Base-by-base conservation (phyloP, 2,888 invertebrate genomes). In the Neelides folsomi region DNA sequence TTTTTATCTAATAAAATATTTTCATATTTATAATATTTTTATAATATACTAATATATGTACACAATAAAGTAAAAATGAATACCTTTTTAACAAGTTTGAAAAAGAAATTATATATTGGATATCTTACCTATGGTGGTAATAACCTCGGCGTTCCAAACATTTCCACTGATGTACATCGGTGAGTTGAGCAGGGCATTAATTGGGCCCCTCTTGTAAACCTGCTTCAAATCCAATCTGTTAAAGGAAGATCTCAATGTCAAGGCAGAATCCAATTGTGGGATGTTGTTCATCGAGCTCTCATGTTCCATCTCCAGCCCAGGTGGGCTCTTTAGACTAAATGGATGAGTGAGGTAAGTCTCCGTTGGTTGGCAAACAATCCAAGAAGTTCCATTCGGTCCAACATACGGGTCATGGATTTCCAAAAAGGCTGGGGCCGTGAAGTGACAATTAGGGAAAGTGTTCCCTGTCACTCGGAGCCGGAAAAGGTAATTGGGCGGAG, bases 401-500 rank as follows among this genome's bases (percentile, higher is more conserved):
- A 52, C 58, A 37, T 59, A 58, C 2, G 62, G 64, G 51, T 64
- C 64, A 2, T 56, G 57, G 39, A 64, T 57, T 51, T 61, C 59
- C 37, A 64, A 37, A 46, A 48, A 64, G 1, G 60, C 55, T 15
- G 54, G 52, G 10, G 43, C 47, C 9, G 47, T 55, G 15, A 49
- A 37, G 1, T 59, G 55, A 53, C 62, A 62, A 37, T 56, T 57
- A 2, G 53, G 51, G 18, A 36, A 44, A 8, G 50, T 40, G 34
- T 40, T 58, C 34, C 62, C 64, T 8, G 47, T 47, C 34, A 60
- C 49, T 19, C 56, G 55, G 54, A 63, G 60, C 76, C 79, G 79
- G 68, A 73, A 68, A 62, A 77, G 77, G 27, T 82, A 77, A 46
- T 74, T 70, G 7, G 83, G 69, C 1, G 79, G 73, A 10, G 79